Percentiles rank a stretch among this genome's conserved stretches.
These are phyloP conservation scores for Amiota minor DNA, from an alignment of 2,888 invertebrate genomes.

Conservation along the genomic window DNA sequence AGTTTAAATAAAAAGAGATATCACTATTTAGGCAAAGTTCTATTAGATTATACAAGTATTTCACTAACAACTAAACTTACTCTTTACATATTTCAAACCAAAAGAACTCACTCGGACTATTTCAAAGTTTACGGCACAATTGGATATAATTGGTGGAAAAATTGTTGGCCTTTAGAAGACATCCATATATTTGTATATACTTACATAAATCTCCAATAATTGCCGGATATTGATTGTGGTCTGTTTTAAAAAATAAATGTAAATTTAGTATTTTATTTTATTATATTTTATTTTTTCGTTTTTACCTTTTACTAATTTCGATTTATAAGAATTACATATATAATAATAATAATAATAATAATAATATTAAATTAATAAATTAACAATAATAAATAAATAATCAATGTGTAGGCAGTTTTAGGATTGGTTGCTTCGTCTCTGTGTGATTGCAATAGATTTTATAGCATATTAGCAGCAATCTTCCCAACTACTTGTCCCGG, in stretches of 20 bases:
- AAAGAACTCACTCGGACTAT: constrained; percentile 67
- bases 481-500: constrained; percentile 73
- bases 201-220: too few relatives aligned
- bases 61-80: neutral
- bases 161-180: constrained; percentile 67
- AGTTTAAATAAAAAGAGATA: too few relatives aligned
- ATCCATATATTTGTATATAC: too few relatives aligned
- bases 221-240: too few relatives aligned
- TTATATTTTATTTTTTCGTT: constrained; percentile 26
- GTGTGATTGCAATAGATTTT: neutral
- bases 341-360: constrained; percentile 21
- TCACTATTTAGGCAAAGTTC: neutral
- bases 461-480: constrained; percentile 51
- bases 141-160: constrained; percentile 70
- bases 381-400: constrained; percentile 38
- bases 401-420: constrained; percentile 24
- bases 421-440: constrained; percentile 22
- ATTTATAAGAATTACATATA: constrained; percentile 51
- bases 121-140: constrained; percentile 70
- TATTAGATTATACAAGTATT: neutral
- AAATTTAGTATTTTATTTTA: constrained; percentile 38
- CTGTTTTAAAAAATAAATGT: too few relatives aligned
- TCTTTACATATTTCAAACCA: constrained; percentile 66
- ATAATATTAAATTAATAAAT: constrained; percentile 41
- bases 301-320: constrained; percentile 28